These are phyloP conservation scores for Dinocampus coccinellae DNA, from an alignment of 2,888 invertebrate species.

Conservation along the genomic window DNA sequence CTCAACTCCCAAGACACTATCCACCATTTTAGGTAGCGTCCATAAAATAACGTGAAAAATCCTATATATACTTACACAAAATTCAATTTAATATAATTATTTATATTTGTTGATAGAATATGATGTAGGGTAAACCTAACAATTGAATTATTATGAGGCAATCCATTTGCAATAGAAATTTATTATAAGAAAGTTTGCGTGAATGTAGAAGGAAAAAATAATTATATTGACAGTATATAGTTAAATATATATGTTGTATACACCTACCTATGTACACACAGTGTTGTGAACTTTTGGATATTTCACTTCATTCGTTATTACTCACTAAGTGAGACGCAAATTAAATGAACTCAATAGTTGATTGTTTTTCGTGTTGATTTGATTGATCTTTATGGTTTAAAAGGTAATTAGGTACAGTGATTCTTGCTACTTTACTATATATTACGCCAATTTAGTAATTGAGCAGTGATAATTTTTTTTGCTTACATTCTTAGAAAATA, in stretches of 20 bases:
- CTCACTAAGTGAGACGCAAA: slow-evolving; percentile 12
- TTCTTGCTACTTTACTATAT: slow-evolving; percentile 1
- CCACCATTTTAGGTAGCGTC: background rate
- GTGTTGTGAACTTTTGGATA: no score
- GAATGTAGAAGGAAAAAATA: no score
- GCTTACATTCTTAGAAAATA: no score
- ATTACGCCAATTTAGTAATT: background rate
- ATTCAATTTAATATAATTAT: background rate
- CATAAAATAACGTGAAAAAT: background rate
- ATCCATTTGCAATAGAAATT: no score
- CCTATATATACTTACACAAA: background rate
- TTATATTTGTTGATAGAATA: background rate
- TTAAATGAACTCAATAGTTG: slow-evolving; percentile 11
- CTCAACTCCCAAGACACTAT: slow-evolving; percentile 52
- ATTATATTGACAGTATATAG: no score
- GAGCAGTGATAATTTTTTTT: background rate
- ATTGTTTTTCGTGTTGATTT: slow-evolving; percentile 27
- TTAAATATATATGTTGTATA: no score
- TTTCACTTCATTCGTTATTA: background rate
- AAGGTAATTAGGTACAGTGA: background rate
- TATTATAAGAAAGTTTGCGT: no score
- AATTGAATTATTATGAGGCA: no score
- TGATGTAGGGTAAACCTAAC: no score
- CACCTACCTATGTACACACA: background rate
- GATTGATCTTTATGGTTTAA: slow-evolving; percentile 13